Conservation (phyloP, 2,888 invertebrate genomes). For the Heterodera filipjevi region DNA sequence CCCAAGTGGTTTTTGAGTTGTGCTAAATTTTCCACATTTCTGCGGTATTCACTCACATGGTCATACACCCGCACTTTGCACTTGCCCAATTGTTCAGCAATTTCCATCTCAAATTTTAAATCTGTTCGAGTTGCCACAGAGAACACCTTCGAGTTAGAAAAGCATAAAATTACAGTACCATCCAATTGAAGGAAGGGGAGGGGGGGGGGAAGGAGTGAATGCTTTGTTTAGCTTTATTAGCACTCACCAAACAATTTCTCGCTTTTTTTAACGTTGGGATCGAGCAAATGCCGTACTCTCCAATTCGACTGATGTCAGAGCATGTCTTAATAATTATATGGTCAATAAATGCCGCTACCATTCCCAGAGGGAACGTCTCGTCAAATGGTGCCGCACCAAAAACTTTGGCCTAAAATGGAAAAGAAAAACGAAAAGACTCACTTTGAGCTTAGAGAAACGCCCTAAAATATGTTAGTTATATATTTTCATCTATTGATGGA, state of each 20-base stretch:
- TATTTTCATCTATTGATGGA: no score
- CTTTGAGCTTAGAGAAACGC: not conserved
- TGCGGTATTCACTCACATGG: slow-evolving; percentile 9
- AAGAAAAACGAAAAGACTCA: not conserved
- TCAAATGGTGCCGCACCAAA: not conserved
- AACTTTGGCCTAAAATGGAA: not conserved
- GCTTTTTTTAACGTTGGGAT: slow-evolving; percentile 1
- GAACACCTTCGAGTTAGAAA: not conserved
- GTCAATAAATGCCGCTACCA: no score
- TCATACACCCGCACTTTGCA: slow-evolving; percentile 28
- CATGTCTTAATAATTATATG: slow-evolving; percentile 10
- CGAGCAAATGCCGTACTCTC: slow-evolving; percentile 18
- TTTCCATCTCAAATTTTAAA: slow-evolving; percentile 23
- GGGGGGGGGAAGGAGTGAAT: no score
- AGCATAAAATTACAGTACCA: not conserved
- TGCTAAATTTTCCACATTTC: no score
- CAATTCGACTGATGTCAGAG: slow-evolving; percentile 17
- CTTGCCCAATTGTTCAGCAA: slow-evolving; percentile 14
- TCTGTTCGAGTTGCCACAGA: slow-evolving; percentile 3
- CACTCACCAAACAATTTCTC: slow-evolving; percentile 22
- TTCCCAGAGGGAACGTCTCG: no score
- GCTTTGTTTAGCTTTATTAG: no score
- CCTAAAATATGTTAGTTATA: no score
- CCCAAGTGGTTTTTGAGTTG: no score
- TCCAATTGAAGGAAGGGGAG: no score